phyloP scores from a whole-genome alignment of 2,113 vertebrate genomes.

The Ochotona curzoniae region DNA sequence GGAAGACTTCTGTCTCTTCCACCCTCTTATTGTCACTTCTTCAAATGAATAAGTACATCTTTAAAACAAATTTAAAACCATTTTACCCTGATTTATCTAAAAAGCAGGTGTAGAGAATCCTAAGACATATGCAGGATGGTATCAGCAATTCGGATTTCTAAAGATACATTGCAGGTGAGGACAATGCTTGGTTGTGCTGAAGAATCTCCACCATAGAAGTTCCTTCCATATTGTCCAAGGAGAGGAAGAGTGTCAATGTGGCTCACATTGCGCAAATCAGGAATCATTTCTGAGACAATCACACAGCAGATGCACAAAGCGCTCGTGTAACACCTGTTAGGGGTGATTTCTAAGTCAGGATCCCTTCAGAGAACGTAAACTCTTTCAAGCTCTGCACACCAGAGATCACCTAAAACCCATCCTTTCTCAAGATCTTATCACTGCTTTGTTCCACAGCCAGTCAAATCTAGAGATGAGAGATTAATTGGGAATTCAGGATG shows the following conservation, averaged over 20 bases:
- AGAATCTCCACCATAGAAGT: neutral
- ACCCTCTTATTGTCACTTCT: no score
- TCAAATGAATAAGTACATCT: no score
- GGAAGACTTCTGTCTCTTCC: no score
- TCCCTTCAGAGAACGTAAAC: neutral
- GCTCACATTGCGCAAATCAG: neutral
- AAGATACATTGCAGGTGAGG: neutral
- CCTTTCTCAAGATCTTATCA: neutral
- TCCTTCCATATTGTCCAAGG: neutral
- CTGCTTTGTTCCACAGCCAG: neutral
- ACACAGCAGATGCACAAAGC: neutral
- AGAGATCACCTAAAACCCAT: neutral
- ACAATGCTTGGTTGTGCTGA: neutral
- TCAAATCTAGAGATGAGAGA: neutral
- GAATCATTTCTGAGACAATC: neutral
- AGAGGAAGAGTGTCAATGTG: neutral
- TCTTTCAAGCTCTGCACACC: neutral
- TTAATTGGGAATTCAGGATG: neutral
- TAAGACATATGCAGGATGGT: neutral
- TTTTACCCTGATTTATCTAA: neutral
- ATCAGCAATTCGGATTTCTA: constrained; percentile 46
- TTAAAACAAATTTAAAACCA: neutral
- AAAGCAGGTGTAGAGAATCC: neutral
- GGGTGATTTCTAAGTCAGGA: neutral
- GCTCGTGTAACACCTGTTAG: neutral